Evolutionary conservation across 2,888 invertebrate genomes (phyloP).

Genomic region (Acronicta psi): DNA sequence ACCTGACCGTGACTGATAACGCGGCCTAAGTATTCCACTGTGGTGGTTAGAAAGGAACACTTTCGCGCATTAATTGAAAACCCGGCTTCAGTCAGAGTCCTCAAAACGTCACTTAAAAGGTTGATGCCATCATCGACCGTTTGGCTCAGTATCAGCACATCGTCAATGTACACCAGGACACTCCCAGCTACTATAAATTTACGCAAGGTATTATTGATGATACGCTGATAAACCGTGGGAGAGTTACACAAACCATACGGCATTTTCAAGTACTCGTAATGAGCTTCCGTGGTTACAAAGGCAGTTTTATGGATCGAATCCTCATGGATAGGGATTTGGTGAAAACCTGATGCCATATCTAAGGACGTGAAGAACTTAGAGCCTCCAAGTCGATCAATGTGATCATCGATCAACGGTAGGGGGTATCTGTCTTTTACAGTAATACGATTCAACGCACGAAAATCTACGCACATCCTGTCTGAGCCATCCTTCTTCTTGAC

Average conservation of each 20-base stretch:
- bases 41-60: slow-evolving; percentile 14
- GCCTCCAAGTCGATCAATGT: slow-evolving; percentile 1
- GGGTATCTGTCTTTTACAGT: no score
- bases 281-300: not conserved
- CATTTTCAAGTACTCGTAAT: slow-evolving; percentile 5
- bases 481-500: no score
- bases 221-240: not conserved
- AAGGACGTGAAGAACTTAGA: not conserved
- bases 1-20: slow-evolving; percentile 30
- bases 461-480: no score
- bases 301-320: not conserved
- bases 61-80: slow-evolving; percentile 46
- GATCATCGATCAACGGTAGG: slow-evolving; percentile 7
- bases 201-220: not conserved
- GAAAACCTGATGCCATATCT: slow-evolving; percentile 14
- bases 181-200: not conserved
- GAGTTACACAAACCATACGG: slow-evolving; percentile 9
- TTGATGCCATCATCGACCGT: not conserved
- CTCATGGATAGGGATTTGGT: not conserved
- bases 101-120: slow-evolving; percentile 12
- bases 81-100: slow-evolving; percentile 22
- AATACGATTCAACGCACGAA: no score
- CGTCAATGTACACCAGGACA: not conserved
- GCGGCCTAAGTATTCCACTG: slow-evolving; percentile 43
- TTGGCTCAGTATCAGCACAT: not conserved